These are phyloP conservation scores for Strix uralensis DNA, from an alignment of 2,113 vertebrate genomes.

Conservation along the genomic window DNA sequence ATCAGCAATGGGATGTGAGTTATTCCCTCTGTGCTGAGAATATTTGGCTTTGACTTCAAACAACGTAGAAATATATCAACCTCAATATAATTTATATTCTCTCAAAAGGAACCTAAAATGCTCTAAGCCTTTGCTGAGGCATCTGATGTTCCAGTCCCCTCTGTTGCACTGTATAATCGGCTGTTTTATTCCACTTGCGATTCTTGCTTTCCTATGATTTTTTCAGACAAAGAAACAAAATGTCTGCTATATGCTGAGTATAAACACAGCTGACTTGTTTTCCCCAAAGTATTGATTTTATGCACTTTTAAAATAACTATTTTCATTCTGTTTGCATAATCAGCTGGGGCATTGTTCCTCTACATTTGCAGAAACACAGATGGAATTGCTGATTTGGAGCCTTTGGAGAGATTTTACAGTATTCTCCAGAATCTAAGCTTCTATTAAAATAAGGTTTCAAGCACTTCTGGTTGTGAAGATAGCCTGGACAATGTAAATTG, in stretches of 20 bases:
- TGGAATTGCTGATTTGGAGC: conserved; percentile 51
- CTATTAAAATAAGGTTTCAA: conserved; percentile 60
- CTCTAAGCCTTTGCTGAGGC: conserved; percentile 38
- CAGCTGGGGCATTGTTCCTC: conserved; percentile 51
- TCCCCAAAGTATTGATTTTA: conserved; percentile 54
- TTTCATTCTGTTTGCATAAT: conserved; percentile 65
- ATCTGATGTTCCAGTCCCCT: conserved; percentile 40
- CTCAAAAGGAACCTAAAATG: conserved; percentile 54
- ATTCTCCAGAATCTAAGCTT: conserved; percentile 54
- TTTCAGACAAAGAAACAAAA: conserved; percentile 63
- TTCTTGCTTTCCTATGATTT: conserved; percentile 35
- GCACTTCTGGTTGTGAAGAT: conserved; percentile 54
- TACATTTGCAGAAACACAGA: conserved; percentile 62
- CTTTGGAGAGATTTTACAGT: conserved; percentile 57
- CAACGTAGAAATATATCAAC: conserved; percentile 5
- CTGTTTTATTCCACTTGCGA: conserved; percentile 18
- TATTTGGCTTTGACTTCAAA: conserved; percentile 52
- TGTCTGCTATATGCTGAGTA: conserved; percentile 41
- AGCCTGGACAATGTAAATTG: conserved; percentile 62
- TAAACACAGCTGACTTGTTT: conserved; percentile 56
- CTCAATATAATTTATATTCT: conserved; percentile 47
- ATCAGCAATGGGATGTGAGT: neutral
- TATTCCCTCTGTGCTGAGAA: conserved; percentile 6
- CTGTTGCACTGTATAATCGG: neutral
- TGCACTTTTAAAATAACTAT: conserved; percentile 66